Evolutionary conservation across 2,797 vertebrate genomes (phyloP).

Genomic region (Poeciliopsis infans): DNA sequence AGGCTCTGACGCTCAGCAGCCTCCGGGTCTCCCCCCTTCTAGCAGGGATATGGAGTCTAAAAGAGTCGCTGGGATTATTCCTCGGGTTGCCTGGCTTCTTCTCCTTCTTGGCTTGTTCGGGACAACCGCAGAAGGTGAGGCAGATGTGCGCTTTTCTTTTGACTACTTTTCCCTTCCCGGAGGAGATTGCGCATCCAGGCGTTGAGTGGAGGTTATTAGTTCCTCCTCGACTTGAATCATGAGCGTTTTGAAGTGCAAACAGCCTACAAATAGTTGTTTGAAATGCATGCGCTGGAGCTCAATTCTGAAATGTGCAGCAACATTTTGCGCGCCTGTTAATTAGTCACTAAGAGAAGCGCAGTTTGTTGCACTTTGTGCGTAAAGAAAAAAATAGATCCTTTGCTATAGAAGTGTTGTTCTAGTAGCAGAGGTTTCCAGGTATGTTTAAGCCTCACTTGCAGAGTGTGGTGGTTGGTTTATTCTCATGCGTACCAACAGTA

Average conservation of each 20-base stretch:
- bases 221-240: not conserved
- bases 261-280: not conserved
- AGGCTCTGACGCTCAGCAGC: slow-evolving; percentile 17
- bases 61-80: slow-evolving; percentile 52
- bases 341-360: not conserved
- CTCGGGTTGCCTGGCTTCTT: slow-evolving; percentile 43
- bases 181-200: not conserved
- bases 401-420: not conserved
- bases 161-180: slow-evolving; percentile 4
- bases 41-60: slow-evolving; percentile 55
- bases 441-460: not conserved
- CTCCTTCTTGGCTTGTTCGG: slow-evolving; percentile 26
- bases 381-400: not conserved
- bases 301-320: not conserved
- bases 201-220: not conserved
- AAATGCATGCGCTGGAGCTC: not conserved
- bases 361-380: not conserved
- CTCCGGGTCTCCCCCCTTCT: slow-evolving; percentile 3
- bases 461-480: not conserved
- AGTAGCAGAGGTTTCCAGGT: not conserved
- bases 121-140: slow-evolving; percentile 67
- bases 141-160: slow-evolving; percentile 19
- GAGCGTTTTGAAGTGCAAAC: accelerated
- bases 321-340: not conserved
- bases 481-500: not conserved